These are phyloP conservation scores for Mactromeris polynyma DNA, from an alignment of 2,888 invertebrate species.

Conservation along the genomic window DNA sequence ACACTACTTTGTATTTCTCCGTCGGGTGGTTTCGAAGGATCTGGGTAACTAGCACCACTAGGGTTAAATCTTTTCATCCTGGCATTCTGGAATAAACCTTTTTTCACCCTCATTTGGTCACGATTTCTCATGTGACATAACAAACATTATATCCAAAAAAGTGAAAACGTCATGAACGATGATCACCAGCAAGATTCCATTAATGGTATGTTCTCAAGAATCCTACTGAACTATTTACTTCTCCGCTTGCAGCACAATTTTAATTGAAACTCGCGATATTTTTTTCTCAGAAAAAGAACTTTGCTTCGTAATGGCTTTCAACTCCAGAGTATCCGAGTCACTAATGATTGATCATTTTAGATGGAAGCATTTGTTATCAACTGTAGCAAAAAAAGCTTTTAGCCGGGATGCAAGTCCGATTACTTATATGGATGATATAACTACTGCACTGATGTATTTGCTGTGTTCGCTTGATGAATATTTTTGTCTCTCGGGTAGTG, in stretches of 20 bases:
- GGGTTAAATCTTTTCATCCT: constrained; percentile 83
- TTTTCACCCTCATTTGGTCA: constrained; percentile 70
- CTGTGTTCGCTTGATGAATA: constrained; percentile 34
- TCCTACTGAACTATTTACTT: constrained; percentile 8
- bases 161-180: background rate
- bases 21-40: constrained; percentile 79
- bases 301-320: background rate
- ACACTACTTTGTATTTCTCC: constrained; percentile 71
- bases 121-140: constrained; percentile 22
- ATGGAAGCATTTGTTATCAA: background rate
- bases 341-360: background rate
- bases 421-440: constrained; percentile 18
- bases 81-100: constrained; percentile 62
- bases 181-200: background rate
- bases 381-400: background rate
- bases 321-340: background rate
- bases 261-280: constrained; percentile 14
- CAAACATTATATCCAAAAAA: constrained; percentile 23
- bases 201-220: background rate
- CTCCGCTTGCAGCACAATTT: background rate
- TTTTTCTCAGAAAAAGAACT: constrained; percentile 15
- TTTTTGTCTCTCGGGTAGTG: constrained; percentile 43
- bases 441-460: constrained; percentile 6
- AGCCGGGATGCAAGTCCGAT: background rate
- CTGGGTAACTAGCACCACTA: constrained; percentile 75